Evolutionary conservation across 1,140 invertebrate species (phyloP), one percentile per base, ranked within the genome.

Genomic region (Drosophila pseudoobscura): DNA sequence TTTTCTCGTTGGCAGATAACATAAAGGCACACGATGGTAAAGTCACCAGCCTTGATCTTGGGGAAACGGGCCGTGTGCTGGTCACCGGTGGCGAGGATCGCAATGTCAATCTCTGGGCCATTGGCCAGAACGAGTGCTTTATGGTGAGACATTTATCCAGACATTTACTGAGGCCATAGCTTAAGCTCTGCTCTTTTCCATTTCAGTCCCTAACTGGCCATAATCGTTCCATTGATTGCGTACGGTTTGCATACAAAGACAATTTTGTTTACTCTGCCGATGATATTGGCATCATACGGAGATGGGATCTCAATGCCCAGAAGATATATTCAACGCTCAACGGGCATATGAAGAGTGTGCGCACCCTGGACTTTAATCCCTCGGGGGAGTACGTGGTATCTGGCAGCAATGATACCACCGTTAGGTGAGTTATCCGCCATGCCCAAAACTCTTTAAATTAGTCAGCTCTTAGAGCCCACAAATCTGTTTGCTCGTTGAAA

Each of bases 41-140:
- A 89, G 96, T 98, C 45, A 97, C 96, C 78, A 97, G 97, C 88
- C 92, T 98, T 51, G 95, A 96, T 55, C 92, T 98, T 75, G 97
- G 97, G 15, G 98, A 97, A 90, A 97, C 96, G 24, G 97, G 96
- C 39, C 93, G 96, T 76, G 98, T 99, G 51, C 94, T 99, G 91
- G 98, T 97, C 49, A 99, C 98, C 75, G 98, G 98, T 52, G 98
- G 98, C 72, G 97, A 98, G 92, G 98, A 99, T 92, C 97, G 97
- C 92, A 99, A 98, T 93, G 98, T 99, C 47, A 99, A 99, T 91
- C 92, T 99, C 70, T 99, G 98, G 98, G 97, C 97, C 3, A 96
- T 99, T 69, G 98, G 98, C 20, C 97, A 98, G 90, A 95, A 97
- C 78, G 97, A 96, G 88, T 99, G 97, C 93, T 97, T 99, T 89